Evolutionary conservation across 1,140 invertebrate species (phyloP), one percentile per base, ranked within the genome.

Genomic region (Bactericera cockerelli): DNA sequence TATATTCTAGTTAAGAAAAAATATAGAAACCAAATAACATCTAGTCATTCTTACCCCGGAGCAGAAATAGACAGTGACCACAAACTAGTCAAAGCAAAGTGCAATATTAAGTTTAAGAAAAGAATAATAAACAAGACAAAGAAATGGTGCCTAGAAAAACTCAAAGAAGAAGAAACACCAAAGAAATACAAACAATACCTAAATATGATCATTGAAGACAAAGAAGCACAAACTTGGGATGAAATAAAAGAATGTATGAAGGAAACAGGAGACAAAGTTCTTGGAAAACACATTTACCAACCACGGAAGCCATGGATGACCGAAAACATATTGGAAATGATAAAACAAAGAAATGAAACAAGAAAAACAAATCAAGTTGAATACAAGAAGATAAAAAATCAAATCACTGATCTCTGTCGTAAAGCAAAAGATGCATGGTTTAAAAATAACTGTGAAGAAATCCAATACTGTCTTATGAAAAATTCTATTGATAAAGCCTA

Each of bases 1-100:
- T 71, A 62, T 54, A 62, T 70, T 0, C 36, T 66, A 22, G 62
- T 67, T 0, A 66, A 67, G 33, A 11, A 26, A 8, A 54, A 56
- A 26, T 56, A 56, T 26, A 56, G 26, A 25, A 56, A 19, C 21
- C 55, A n/a, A n/a, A n/a, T n/a, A n/a, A n/a, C n/a, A n/a, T n/a
- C n/a, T n/a, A n/a, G n/a, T n/a, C n/a, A n/a, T n/a, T n/a, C n/a
- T n/a, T n/a, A n/a, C n/a, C n/a, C n/a, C n/a, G n/a, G n/a, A n/a
- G n/a, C n/a, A n/a, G 21, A 39, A 8, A 38, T 58, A 58, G 16
- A 58, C n/a, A 36, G 10, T 36, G 56, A 58, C 25, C 56, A 58
- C 42, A 31, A 22, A 26, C 26, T 58, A 3, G 57, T 58, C 26
- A 58, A 38, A 2, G 39, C 25, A n/a, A n/a, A n/a, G n/a, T n/a